Base-by-base conservation (phyloP, 1,140 invertebrate species). In the Diorhabda carinulata region DNA sequence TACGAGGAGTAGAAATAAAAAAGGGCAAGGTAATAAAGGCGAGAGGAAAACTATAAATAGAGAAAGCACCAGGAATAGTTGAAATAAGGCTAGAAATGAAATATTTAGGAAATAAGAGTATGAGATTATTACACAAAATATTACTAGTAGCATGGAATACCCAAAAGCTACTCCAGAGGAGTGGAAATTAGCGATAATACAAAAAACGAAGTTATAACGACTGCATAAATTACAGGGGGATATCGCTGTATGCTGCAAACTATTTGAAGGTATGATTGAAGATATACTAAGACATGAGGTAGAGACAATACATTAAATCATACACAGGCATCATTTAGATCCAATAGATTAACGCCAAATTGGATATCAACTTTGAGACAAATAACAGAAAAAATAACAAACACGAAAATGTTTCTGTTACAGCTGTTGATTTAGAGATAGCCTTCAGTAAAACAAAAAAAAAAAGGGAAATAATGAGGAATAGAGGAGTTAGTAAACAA, bases 401-500 rank as follows among this genome's bases (percentile, higher is more conserved):
- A 56, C 6, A 56, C n/a, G 52, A 56, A 7, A 56, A 56, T 56
- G n/a, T 56, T 56, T 56, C 52, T 56, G 52, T 56, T n/a, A 56
- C n/a, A 7, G 52, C n/a, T 2, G n/a, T 7, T n/a, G 6, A n/a
- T 56, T 56, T 56, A n/a, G 25, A 25, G 25, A 25, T 25, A 25
- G 25, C 25, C n/a, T 56, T 56, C n/a, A n/a, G 6, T 56, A n/a
- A 1, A 1, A 56, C 6, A 56, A n/a, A 56, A 1, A 56, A n/a
- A 56, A 1, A 7, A 56, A 56, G 6, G 6, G 2, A 6, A 6
- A 6, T 56, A 56, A 56, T 7, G 1, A 6, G 6, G 6, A 6
- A 6, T 56, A 56, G 52, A 7, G 52, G 6, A 6, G 52, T 56
- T 7, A n/a, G n/a, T 56, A 56, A 6, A 6, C 6, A n/a, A 56